Evolutionary conservation across 2,888 invertebrate genomes (phyloP), one percentile per base, ranked within the genome.

Genomic region (Drosophila yooni): DNA sequence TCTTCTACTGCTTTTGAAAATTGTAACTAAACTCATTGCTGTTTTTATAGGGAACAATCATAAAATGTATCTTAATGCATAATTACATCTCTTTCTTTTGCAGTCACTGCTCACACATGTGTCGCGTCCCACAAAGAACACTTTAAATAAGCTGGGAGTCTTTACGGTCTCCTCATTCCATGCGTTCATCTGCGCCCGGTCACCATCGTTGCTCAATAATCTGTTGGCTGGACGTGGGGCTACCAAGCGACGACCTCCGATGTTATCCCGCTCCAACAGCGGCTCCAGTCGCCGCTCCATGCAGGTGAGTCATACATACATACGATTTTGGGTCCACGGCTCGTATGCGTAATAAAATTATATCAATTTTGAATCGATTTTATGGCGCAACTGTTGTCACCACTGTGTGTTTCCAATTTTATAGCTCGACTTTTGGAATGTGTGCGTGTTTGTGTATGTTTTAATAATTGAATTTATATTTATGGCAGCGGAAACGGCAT

Each of bases 111-210:
- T 99, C 91, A 98, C 98, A 67, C 98, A 98, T 94, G 98, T 98
- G 73, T 98, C 98, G 33, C 96, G 98, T 88, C 96, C 97, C 88
- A 98, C 99, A 83, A 99, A 99, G 94, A 96, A 97, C 91, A 98
- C 97, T 56, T 94, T 99, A 91, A 98, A 98, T 94, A 97, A 98
- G 93, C 94, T 99, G 91, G 99, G 99, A 74, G 98, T 99, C 90
- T 99, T 99, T 95, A 99, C 98, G 62, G 99, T 99, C 85, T 99
- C 98, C 68, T 98, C 98, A 81, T 98, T 99, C 94, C 99, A 99
- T 94, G 99, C 99, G 82, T 98, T 98, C 93, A 98, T 99, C 89
- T 98, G 98, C 93, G 98, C 99, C 70, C 96, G 99, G 79, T 98
- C 98, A 91, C 99, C 99, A 46, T 98, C 98, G 66, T 94, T 98